Evolutionary conservation across 1,140 invertebrate genomes (phyloP).

Genomic region (Zelostemma sp.): DNA sequence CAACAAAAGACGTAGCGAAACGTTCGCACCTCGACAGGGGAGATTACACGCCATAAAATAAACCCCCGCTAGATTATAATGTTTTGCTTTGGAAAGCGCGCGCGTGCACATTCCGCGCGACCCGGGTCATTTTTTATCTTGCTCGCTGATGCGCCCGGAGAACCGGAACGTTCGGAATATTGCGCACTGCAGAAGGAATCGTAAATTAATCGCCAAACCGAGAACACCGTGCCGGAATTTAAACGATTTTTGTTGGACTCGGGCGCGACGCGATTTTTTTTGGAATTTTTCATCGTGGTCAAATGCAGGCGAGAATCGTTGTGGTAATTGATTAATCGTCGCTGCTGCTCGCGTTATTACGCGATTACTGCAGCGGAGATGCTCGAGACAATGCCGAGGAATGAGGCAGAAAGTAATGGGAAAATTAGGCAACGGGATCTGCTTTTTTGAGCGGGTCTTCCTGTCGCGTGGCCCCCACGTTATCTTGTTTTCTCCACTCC

Average conservation of each 20-base stretch:
- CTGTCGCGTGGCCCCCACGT: constrained; percentile 66
- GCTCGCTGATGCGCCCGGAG: constrained; percentile 18
- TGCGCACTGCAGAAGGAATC: neutral
- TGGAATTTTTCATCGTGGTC: no score
- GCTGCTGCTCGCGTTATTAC: constrained; percentile 54
- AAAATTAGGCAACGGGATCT: constrained; percentile 14
- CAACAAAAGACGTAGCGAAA: constrained; percentile 65
- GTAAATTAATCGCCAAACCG: constrained; percentile 8
- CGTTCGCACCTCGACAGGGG: constrained; percentile 67
- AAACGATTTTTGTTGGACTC: neutral
- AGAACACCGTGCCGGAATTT: neutral
- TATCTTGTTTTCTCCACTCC: constrained; percentile 64
- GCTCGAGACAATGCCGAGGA: constrained; percentile 34
- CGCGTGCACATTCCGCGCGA: constrained; percentile 37
- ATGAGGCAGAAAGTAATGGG: constrained; percentile 21
- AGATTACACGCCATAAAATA: constrained; percentile 68
- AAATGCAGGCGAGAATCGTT: constrained; percentile 52
- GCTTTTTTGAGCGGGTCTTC: constrained; percentile 54
- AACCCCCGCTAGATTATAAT: constrained; percentile 65
- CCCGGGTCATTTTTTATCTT: constrained; percentile 39
- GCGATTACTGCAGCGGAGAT: constrained; percentile 54
- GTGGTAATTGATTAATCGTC: constrained; percentile 60
- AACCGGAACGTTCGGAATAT: constrained; percentile 25
- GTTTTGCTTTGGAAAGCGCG: constrained; percentile 52
- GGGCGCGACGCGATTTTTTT: neutral